These are phyloP conservation scores for Pangasius krempfi DNA, from an alignment of 2,797 vertebrate species.

Conservation along the genomic window DNA sequence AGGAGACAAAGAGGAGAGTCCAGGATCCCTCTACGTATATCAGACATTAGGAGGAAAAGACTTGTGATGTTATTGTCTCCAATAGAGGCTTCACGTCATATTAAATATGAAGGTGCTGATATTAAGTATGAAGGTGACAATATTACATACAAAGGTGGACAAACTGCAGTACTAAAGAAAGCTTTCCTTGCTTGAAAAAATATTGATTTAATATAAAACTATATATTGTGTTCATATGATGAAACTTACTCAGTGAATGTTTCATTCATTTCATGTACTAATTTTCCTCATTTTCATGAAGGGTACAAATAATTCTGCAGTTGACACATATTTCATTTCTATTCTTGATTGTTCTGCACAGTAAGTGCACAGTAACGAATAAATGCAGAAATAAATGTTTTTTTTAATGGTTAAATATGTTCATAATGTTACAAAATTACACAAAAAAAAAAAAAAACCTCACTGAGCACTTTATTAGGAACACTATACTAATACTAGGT, in stretches of 20 bases:
- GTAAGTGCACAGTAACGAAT: not conserved
- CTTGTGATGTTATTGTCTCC: not conserved
- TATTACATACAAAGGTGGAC: not conserved
- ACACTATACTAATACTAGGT: no score
- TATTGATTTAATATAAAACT: not conserved
- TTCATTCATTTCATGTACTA: not conserved
- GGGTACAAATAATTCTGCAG: not conserved
- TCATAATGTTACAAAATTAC: not conserved
- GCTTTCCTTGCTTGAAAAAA: not conserved
- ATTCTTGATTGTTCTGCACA: not conserved
- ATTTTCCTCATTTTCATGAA: not conserved
- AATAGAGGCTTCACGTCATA: not conserved
- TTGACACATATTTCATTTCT: not conserved
- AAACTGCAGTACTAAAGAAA: not conserved
- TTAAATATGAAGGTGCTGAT: not conserved
- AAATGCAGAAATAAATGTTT: not conserved
- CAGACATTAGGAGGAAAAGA: not conserved
- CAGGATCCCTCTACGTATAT: not conserved
- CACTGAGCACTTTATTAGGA: no score
- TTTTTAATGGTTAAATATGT: not conserved
- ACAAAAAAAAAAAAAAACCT: not conserved
- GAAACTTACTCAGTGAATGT: not conserved
- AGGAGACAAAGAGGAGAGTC: not conserved
- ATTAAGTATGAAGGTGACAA: no score
- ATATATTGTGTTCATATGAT: not conserved